Evolutionary conservation across 2,113 vertebrate species (phyloP), one percentile per base, ranked within the genome.

Genomic region (Larimichthys polyactis): DNA sequence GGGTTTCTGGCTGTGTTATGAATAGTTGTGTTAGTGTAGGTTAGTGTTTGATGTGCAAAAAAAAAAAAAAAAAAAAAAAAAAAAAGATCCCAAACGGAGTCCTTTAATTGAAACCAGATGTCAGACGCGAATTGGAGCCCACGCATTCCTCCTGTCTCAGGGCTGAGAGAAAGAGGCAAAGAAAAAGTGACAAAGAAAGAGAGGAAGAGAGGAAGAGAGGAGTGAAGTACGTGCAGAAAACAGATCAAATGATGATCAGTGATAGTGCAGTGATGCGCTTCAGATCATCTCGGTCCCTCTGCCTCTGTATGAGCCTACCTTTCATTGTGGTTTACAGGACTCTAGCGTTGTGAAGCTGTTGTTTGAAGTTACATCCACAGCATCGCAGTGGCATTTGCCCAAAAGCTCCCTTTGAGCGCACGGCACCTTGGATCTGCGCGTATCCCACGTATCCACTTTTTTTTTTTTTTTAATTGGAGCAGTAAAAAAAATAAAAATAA

Each of bases 61-160:
- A 95, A 95, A 95, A 95, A 36, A 36, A 36, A 36, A 36, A 7
- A 96, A 95, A 92, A 90, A n/a, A 91, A 96, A 95, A 92, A 90
- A 91, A 96, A 95, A 96, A 95, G 89, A 92, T 94, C 95, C 95
- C 91, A 93, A 94, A 83, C 90, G 94, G 89, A 89, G 86, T 92
- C 92, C 94, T 24, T 84, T 97, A 96, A 99, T 96, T 93, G 93
- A 83, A 95, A 94, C 96, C 98, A 99, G 97, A 98, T 99, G 97
- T 96, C 22, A 77, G 89, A 89, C 90, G 51, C 64, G 58, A 87
- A 80, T 75, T 79, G 87, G 15, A 87, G 87, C 90, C 88, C 84
- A 87, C 85, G 78, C 94, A 95, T 94, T 95, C 94, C 93, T 93
- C 87, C 1, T 46, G 86, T 87, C 86, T 79, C 59, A 63, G 60